Evolutionary conservation across 2,113 vertebrate genomes (phyloP), one percentile per base, ranked within the genome.

Genomic region (Bubalus kerabau): DNA sequence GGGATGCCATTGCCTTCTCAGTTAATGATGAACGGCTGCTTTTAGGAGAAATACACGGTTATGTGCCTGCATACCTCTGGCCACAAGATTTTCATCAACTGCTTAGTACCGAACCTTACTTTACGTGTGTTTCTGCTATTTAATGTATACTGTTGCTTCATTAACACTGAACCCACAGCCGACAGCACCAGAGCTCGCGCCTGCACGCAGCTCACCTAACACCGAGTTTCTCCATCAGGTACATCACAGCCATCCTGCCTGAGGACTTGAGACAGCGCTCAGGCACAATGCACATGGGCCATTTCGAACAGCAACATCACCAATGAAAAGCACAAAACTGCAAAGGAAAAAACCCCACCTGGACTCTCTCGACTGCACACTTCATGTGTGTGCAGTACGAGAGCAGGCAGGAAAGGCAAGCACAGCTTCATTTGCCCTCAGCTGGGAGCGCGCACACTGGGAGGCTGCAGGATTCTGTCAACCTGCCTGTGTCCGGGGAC

Each of bases 361-460:
- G 26, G 21, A 74, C 52, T 85, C 12, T 56, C 60, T 1, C 24
- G 5, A 60, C 24, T 28, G 50, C 12, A 48, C 11, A 80, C 52
- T 46, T 46, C 6, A 15, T 2, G 8, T 57, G 26, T 43, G 71
- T 40, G 11, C 16, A 76, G 43, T 1, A 14, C 3, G 21, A 95
- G 40, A 60, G 21, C n/a, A 59, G 36, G 62, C 9, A 12, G 7
- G n/a, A 26, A 67, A 15, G 28, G 28, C 88, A 48, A 12, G 43
- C 4, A 2, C 26, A 40, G 50, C n/a, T 40, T 1, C 36, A 3
- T 30, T 7, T 71, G 26, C 60, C 50, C 54, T 74, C 36, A 6
- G 17, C 32, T 21, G 26, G 52, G n/a, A 76, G 59, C 1, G 6
- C 0, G 10, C 11, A 24, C 23, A 17, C 26, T 7, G 0, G 32